Conservation (phyloP, 2,888 invertebrate genomes). For the Portevinia maculata region DNA sequence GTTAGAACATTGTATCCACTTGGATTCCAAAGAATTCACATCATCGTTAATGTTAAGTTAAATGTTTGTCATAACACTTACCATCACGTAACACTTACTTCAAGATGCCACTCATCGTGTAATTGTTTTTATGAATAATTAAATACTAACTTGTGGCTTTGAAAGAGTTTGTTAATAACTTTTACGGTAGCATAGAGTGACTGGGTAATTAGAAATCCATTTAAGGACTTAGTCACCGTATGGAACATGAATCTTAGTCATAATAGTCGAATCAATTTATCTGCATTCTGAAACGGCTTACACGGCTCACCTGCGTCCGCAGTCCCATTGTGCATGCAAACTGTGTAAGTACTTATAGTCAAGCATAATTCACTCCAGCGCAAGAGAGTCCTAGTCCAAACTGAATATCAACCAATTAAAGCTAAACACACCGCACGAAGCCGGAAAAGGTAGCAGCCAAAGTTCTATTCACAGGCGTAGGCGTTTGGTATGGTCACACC, state of each 20-base stretch:
- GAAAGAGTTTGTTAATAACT: background rate
- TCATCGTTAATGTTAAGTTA: background rate
- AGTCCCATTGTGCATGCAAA: slow-evolving; percentile 21
- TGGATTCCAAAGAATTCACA: slow-evolving; percentile 16
- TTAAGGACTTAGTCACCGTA: background rate
- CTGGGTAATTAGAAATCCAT: no score
- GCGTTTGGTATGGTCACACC: slow-evolving; percentile 70
- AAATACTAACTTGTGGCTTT: background rate
- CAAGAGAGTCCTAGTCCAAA: slow-evolving; percentile 50
- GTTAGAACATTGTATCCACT: background rate
- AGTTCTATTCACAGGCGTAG: slow-evolving; percentile 53
- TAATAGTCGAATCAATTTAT: background rate
- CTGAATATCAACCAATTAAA: slow-evolving; percentile 63
- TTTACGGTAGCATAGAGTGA: background rate
- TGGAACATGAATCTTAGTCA: background rate
- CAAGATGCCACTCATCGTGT: slow-evolving; percentile 2
- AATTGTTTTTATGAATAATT: slow-evolving; percentile 6
- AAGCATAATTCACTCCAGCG: slow-evolving; percentile 45
- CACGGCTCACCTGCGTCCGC: background rate
- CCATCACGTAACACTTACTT: slow-evolving; percentile 6
- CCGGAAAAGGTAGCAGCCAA: slow-evolving; percentile 72
- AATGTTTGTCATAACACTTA: slow-evolving; percentile 6
- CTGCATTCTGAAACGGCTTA: background rate
- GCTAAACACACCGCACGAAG: slow-evolving; percentile 67
- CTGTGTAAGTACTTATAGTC: slow-evolving; percentile 11